Evolutionary conservation across 2,888 invertebrate genomes (phyloP), one percentile per base, ranked within the genome.

Genomic region (Scrobipalpa atriplicella): DNA sequence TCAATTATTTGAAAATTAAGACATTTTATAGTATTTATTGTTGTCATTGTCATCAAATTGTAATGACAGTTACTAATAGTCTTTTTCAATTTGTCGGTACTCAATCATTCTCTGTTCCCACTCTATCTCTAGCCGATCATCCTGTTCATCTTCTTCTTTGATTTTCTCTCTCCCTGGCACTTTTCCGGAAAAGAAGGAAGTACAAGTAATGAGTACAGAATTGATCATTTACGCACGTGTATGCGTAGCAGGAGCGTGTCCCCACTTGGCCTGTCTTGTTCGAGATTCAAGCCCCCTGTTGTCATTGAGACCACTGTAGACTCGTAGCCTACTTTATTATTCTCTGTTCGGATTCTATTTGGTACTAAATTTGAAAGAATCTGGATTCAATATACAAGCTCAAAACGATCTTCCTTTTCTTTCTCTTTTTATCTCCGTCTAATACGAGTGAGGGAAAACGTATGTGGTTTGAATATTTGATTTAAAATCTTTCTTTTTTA

Each of bases 181-280:
- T 79, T 78, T 80, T 78, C 85, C 73, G 91, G 88, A 88, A 81
- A 72, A 78, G 77, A 90, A 92, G 92, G 92, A 92, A 92, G 92
- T 92, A 92, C 92, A 92, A 92, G 92, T 92, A 92, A 91, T 90
- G 83, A 89, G 86, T 90, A 86, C 82, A 90, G 81, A 87, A 85
- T 88, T 90, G 85, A 85, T 90, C 84, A 83, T 84, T 80, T 85
- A 84, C 83, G 91, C 91, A 91, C 91, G 90, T 89, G 91, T 89
- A 89, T 90, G 89, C 87, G 83, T 91, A 91, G 89, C 83, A 16
- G 85, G 89, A 89, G 82, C 87, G 85, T 82, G 79, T 86, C 86
- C 78, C 80, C 81, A 86, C 86, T 82, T 75, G 83, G 86, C 86
- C 85, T 84, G 82, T 82, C 73, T 77, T 75, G 73, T 74, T 75